These are phyloP conservation scores for Leptobrachium leishanense DNA, from an alignment of 2,113 vertebrate genomes.

Conservation along the genomic window DNA sequence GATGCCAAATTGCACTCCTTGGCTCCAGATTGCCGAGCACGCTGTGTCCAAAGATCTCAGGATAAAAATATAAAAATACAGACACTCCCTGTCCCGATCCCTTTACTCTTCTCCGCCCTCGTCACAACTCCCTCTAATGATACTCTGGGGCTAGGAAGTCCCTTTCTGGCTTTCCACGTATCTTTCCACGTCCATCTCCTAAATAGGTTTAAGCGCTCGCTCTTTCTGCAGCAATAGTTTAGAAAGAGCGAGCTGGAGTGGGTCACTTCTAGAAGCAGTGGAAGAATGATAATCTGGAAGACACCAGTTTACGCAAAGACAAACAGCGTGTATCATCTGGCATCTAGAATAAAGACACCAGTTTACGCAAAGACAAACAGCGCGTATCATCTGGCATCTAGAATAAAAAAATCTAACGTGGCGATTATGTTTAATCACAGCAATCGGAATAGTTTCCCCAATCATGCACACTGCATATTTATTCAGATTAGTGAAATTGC, in stretches of 20 bases:
- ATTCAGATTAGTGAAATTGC: too few relatives aligned
- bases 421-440: slow-evolving; percentile 17
- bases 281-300: slow-evolving; percentile 20
- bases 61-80: slow-evolving; percentile 8
- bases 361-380: too few relatives aligned
- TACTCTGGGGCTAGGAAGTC: slow-evolving; percentile 8
- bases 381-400: background rate
- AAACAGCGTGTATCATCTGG: background rate
- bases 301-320: slow-evolving; percentile 2
- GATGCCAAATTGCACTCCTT: background rate
- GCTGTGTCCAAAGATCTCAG: background rate
- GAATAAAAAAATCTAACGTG: background rate
- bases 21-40: background rate
- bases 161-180: background rate
- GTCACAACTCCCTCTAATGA: slow-evolving; percentile 15
- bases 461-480: too few relatives aligned
- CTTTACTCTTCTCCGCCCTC: background rate
- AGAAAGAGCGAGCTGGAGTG: background rate
- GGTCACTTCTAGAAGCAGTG: slow-evolving; percentile 32
- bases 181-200: slow-evolving; percentile 6
- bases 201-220: slow-evolving; percentile 4
- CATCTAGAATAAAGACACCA: background rate
- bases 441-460: background rate
- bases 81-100: background rate
- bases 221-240: slow-evolving; percentile 4